Conservation (phyloP, 1,140 invertebrate genomes). For the Mycetomoellerius zeteki region DNA sequence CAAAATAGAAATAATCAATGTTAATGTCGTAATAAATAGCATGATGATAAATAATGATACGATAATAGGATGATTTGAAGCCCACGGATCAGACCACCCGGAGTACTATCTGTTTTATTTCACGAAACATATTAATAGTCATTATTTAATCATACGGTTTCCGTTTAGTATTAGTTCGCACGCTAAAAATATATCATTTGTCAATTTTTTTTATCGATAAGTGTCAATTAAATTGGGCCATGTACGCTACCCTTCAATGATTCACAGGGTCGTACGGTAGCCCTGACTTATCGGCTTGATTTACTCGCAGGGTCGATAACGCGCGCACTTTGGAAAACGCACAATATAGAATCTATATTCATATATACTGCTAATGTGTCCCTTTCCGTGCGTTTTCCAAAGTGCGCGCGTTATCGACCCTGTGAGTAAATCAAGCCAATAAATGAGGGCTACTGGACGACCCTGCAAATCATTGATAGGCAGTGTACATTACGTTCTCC, state of each 20-base stretch:
- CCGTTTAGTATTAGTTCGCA: constrained; percentile 33
- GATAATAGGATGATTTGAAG: constrained; percentile 70
- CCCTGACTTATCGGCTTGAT: no score
- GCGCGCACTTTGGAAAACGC: no score
- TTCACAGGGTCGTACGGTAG: no score
- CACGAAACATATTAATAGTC: constrained; percentile 55
- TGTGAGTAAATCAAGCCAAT: no score
- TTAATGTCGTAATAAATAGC: constrained; percentile 39
- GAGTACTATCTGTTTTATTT: constrained; percentile 45
- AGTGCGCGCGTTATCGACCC: no score
- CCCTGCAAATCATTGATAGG: no score
- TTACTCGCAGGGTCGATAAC: no score
- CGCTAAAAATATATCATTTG: background rate
- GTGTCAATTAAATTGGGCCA: background rate
- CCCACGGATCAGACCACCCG: constrained; percentile 39
- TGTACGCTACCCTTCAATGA: no score
- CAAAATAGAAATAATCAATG: background rate
- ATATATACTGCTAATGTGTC: no score
- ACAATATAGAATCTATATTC: no score
- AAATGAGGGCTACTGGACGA: no score
- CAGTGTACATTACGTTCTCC: background rate
- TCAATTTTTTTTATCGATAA: background rate
- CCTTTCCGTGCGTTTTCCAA: no score
- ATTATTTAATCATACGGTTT: constrained; percentile 69
- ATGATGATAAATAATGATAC: constrained; percentile 55